Evolutionary conservation across 2,113 vertebrate genomes (phyloP).

Genomic region (Leucosticte australis): DNA sequence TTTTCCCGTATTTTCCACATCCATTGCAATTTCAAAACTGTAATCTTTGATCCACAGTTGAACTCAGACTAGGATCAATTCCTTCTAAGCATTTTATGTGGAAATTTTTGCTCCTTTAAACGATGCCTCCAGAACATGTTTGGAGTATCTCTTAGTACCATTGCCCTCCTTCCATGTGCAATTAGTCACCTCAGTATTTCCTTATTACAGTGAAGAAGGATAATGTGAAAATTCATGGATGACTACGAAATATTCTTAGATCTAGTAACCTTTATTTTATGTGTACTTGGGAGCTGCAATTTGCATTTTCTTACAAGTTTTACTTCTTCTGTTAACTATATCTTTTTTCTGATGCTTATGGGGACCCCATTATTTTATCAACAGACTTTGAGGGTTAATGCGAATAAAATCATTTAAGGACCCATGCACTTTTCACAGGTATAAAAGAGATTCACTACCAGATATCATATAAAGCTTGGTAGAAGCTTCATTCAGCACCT

Average conservation of each 20-base stretch:
- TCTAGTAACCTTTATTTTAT: slow-evolving; percentile 42
- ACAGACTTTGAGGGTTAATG: neutral
- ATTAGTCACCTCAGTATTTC: slow-evolving; percentile 4
- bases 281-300: slow-evolving; percentile 2
- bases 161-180: neutral
- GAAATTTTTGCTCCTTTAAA: neutral
- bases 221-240: slow-evolving; percentile 31
- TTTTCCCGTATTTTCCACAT: neutral
- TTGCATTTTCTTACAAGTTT: slow-evolving; percentile 30
- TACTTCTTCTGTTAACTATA: neutral
- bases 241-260: slow-evolving; percentile 12
- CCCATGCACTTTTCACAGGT: neutral
- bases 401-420: neutral
- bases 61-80: neutral
- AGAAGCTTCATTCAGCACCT: neutral
- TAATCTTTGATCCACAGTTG: neutral
- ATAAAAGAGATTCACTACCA: neutral
- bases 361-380: neutral
- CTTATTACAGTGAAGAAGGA: slow-evolving; percentile 23
- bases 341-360: neutral
- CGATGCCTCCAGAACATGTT: neutral
- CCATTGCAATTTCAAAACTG: neutral
- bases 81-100: neutral
- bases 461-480: neutral
- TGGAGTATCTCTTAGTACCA: neutral